phyloP scores from a whole-genome alignment of 2,797 vertebrate genomes.

The Poeciliopsis presidionis region DNA sequence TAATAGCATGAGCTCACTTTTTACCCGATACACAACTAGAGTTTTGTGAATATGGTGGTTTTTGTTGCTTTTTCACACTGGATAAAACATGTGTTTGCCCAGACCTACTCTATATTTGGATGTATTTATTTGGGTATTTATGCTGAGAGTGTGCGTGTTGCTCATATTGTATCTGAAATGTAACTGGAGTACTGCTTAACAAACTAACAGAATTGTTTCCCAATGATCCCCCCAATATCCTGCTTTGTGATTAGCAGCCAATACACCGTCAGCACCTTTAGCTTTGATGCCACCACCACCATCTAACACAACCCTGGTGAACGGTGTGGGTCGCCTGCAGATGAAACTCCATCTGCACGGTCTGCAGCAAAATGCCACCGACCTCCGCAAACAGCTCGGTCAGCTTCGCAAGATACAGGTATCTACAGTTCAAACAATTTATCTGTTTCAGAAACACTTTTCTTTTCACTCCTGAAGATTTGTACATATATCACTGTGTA shows the following conservation, averaged over 20 bases:
- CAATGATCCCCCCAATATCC: constrained; percentile 40
- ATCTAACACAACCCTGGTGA: constrained; percentile 80
- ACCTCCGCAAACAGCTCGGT: constrained; percentile 92
- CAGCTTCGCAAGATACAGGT: constrained; percentile 95
- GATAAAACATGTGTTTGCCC: constrained; percentile 11
- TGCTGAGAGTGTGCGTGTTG: constrained; percentile 22
- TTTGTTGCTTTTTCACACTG: constrained; percentile 39
- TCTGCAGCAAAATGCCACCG: constrained; percentile 92
- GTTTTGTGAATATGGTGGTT: constrained; percentile 63
- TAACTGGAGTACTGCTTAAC: constrained; percentile 25
- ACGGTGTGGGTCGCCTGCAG: constrained; percentile 86
- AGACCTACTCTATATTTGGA: constrained; percentile 33
- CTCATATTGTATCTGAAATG: constrained; percentile 37
- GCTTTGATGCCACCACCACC: constrained; percentile 90
- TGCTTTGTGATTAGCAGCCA: constrained; percentile 79
- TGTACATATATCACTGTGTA: background rate
- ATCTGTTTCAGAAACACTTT: background rate
- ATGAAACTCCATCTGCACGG: constrained; percentile 96
- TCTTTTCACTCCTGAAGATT: background rate
- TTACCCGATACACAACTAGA: constrained; percentile 44
- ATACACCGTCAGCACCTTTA: constrained; percentile 86
- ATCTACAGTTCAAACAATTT: background rate
- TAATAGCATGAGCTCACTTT: constrained; percentile 67
- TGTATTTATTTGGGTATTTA: constrained; percentile 39
- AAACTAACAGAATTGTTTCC: constrained; percentile 54